A percentile compares a stretch with the other conserved stretches of the same genome.
Conservation (phyloP, 2,113 vertebrate genomes). For the Atlantisia rogersi region DNA sequence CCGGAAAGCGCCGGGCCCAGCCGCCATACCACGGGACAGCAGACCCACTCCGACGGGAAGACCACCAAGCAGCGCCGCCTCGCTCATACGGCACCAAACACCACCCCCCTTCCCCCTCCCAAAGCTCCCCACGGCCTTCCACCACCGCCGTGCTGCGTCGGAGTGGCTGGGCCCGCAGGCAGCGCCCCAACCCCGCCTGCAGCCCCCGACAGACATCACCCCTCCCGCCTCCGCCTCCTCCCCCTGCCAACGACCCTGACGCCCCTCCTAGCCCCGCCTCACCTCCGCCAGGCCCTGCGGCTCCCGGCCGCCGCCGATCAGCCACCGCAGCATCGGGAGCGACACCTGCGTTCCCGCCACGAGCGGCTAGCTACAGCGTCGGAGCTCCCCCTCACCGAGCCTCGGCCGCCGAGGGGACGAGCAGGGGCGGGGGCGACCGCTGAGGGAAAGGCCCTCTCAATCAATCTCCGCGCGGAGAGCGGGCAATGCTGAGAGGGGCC, state of each 20-base stretch:
- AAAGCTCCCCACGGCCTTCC: too few relatives aligned
- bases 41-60: fast-evolving
- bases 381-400: background rate
- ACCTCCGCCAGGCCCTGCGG: conserved; percentile 88
- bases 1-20: too few relatives aligned
- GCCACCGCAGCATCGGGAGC: conserved; percentile 89
- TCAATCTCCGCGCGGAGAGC: background rate
- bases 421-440: fast-evolving
- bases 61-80: fast-evolving
- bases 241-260: background rate
- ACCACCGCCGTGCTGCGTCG: fast-evolving
- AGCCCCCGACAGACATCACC: too few relatives aligned
- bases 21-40: too few relatives aligned
- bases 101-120: too few relatives aligned
- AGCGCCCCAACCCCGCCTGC: fast-evolving
- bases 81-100: too few relatives aligned
- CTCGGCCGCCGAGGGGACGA: fast-evolving
- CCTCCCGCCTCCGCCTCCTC: too few relatives aligned
- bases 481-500: background rate
- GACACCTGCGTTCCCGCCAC: background rate
- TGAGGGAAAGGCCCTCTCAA: background rate
- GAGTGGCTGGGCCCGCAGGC: fast-evolving
- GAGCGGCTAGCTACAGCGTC: background rate
- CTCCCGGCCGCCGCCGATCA: conserved; percentile 89
- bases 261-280: background rate